Percentiles rank a stretch among this genome's conserved stretches.
Evolutionary conservation across 1,140 invertebrate genomes (phyloP).

Genomic region (Octopus bimaculoides): DNA sequence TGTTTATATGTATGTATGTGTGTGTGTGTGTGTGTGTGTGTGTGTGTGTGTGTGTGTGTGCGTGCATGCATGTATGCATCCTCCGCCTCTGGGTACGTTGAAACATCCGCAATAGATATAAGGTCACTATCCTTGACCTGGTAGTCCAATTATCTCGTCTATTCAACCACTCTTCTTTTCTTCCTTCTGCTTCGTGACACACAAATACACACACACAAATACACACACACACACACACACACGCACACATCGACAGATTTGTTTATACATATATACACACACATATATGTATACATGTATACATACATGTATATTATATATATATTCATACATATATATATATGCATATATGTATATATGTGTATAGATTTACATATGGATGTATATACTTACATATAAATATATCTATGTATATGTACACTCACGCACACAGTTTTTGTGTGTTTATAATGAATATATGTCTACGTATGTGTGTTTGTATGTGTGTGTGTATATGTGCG

Average conservation of each 20-base stretch:
- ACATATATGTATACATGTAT: not conserved
- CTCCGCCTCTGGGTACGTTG: too few relatives aligned
- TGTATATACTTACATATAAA: too few relatives aligned
- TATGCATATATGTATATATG: not conserved
- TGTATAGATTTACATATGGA: not conserved
- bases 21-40: not conserved
- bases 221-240: not conserved
- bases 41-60: not conserved
- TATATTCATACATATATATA: not conserved
- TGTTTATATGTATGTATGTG: not conserved
- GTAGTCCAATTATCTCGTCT: too few relatives aligned
- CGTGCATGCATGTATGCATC: not conserved
- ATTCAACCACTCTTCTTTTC: too few relatives aligned
- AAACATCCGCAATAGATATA: too few relatives aligned
- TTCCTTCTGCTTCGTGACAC: not conserved
- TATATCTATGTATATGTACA: not conserved
- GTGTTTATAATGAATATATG: not conserved
- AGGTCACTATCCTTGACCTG: too few relatives aligned
- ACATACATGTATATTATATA: not conserved
- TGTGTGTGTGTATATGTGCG: not conserved
- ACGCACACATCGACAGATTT: not conserved
- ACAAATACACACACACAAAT: not conserved
- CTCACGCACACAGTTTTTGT: not conserved
- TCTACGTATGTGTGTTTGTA: not conserved
- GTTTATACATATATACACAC: not conserved